A percentile compares a stretch with the other conserved stretches of the same genome.
phyloP scores from a whole-genome alignment of 2,888 invertebrate genomes.

The Himalopsyche kuldschensis region DNA sequence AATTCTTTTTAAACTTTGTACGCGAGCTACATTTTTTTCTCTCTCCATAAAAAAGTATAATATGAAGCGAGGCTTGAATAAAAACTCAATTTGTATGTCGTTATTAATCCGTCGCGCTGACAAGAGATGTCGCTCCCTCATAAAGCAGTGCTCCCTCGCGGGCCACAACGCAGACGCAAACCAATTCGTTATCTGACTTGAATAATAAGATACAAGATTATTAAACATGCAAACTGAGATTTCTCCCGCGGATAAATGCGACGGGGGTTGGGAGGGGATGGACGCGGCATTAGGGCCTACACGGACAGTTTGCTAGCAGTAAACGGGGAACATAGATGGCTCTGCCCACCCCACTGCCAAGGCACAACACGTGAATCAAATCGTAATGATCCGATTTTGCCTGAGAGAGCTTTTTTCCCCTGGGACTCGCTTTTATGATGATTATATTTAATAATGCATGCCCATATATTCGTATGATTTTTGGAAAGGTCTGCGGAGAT shows the following conservation, averaged over 20 bases:
- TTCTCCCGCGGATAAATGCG: slow-evolving; percentile 24
- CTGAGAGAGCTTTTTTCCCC: background rate
- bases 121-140: slow-evolving; percentile 19
- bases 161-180: slow-evolving; percentile 12
- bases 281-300: background rate
- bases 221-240: slow-evolving; percentile 38
- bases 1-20: background rate
- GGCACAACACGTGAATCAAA: slow-evolving; percentile 21
- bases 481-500: background rate
- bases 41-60: background rate
- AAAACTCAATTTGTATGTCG: slow-evolving; percentile 28
- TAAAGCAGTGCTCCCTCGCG: background rate
- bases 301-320: background rate
- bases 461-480: background rate
- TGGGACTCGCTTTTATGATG: background rate
- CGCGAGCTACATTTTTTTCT: background rate
- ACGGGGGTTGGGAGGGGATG: background rate
- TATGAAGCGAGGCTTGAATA: slow-evolving; percentile 8
- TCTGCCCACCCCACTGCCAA: background rate
- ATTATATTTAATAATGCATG: background rate
- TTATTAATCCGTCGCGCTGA: slow-evolving; percentile 26
- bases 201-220: slow-evolving; percentile 37
- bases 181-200: slow-evolving; percentile 39
- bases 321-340: background rate
- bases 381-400: slow-evolving; percentile 15